These are phyloP conservation scores for Calosoma granatense DNA, from an alignment of 1,140 invertebrate genomes.

Conservation along the genomic window DNA sequence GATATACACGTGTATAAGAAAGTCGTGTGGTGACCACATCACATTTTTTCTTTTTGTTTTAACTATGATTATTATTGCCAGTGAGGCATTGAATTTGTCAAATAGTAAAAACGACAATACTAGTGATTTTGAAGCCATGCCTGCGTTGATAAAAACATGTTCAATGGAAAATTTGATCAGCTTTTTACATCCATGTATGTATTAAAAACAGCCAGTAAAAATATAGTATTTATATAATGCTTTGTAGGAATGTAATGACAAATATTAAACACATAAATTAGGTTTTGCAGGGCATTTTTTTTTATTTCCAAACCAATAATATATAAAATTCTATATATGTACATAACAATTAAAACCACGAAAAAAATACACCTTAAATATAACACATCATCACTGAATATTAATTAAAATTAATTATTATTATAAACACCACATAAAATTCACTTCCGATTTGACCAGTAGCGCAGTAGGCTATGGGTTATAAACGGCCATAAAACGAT, in stretches of 20 bases:
- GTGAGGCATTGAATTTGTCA: constrained; percentile 23
- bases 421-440: constrained; percentile 11
- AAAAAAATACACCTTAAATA: constrained; percentile 14
- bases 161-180: too few species aligned
- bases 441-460: constrained; percentile 10
- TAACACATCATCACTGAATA: constrained; percentile 9
- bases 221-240: too few species aligned
- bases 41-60: constrained; percentile 21
- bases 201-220: too few species aligned
- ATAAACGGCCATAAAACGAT: constrained; percentile 50
- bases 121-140: constrained; percentile 25
- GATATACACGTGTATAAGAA: too few species aligned
- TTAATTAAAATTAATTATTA: constrained; percentile 13
- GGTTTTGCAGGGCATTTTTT: too few species aligned
- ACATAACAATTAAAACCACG: constrained; percentile 19
- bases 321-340: constrained; percentile 19
- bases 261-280: too few species aligned
- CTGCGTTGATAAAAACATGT: constrained; percentile 26
- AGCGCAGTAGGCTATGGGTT: constrained; percentile 35
- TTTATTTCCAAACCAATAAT: constrained; percentile 17
- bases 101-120: constrained; percentile 19
- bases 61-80: constrained; percentile 29
- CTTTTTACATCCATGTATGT: too few species aligned
- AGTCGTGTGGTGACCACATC: too few species aligned
- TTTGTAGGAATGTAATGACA: too few species aligned